Evolutionary conservation across 1,140 invertebrate genomes (phyloP).

Genomic region (Drosophila ercepeae): DNA sequence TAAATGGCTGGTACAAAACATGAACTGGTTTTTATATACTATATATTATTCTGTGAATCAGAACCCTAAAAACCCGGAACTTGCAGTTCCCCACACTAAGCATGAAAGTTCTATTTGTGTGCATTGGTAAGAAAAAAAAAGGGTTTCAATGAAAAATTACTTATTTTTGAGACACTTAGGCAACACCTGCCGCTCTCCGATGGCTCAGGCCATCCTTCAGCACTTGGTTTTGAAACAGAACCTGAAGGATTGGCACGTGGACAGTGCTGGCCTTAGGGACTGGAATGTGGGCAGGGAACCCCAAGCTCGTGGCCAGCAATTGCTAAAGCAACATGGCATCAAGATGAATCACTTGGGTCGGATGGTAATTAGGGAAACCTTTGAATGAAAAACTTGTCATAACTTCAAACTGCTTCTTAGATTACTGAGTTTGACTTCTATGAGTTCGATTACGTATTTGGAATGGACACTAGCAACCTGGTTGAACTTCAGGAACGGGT

Average conservation of each 20-base stretch:
- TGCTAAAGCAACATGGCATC: slow-evolving; percentile 87
- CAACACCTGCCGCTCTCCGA: slow-evolving; percentile 97
- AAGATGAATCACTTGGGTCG: slow-evolving; percentile 88
- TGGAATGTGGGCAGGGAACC: slow-evolving; percentile 93
- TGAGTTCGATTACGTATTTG: slow-evolving; percentile 93
- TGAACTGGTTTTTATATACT: slow-evolving; percentile 37
- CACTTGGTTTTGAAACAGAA: slow-evolving; percentile 87
- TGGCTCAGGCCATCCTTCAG: slow-evolving; percentile 94
- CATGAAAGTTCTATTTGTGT: slow-evolving; percentile 76
- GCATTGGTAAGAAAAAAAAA: slow-evolving; percentile 60
- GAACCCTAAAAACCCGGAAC: slow-evolving; percentile 7
- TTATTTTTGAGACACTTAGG: slow-evolving; percentile 84
- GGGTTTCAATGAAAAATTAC: slow-evolving; percentile 8
- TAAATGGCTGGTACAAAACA: slow-evolving; percentile 23
- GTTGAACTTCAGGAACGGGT: slow-evolving; percentile 86
- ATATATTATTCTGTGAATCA: slow-evolving; percentile 38
- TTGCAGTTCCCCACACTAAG: slow-evolving; percentile 15
- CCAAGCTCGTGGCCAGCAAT: slow-evolving; percentile 89
- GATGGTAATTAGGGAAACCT: slow-evolving; percentile 84
- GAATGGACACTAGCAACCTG: slow-evolving; percentile 94
- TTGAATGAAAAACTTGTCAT: too few species aligned
- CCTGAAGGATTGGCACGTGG: slow-evolving; percentile 90
- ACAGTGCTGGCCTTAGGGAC: slow-evolving; percentile 92
- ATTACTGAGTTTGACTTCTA: slow-evolving; percentile 89
- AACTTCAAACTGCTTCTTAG: slow-evolving; percentile 79